phyloP scores from a whole-genome alignment of 2,888 invertebrate species.

The Adelphocoris suturalis region DNA sequence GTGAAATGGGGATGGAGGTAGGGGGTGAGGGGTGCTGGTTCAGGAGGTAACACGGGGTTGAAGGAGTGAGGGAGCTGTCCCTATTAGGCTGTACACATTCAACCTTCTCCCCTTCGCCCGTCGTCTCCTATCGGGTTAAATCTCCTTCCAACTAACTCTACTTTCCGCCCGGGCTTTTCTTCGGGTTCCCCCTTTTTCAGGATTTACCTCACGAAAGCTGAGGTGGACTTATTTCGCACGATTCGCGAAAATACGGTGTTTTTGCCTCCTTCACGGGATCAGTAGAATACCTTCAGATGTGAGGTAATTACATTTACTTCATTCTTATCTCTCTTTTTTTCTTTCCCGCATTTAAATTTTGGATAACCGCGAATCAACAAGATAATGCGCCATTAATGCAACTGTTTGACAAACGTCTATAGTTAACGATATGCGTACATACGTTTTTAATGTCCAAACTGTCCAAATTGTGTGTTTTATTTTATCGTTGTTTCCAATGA shows the following conservation, averaged over 20 bases:
- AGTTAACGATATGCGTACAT: no score
- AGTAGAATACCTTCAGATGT: no score
- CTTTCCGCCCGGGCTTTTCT: neutral
- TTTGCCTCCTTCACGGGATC: neutral
- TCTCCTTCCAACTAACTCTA: slow-evolving; percentile 34
- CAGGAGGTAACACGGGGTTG: slow-evolving; percentile 4
- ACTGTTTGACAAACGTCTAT: no score
- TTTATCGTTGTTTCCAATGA: no score
- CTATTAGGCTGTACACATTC: slow-evolving; percentile 50
- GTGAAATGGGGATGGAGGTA: no score
- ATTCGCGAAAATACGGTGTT: neutral
- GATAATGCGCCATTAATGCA: no score
- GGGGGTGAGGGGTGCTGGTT: neutral
- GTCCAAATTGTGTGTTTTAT: no score
- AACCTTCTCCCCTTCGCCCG: slow-evolving; percentile 44
- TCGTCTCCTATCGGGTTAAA: slow-evolving; percentile 44
- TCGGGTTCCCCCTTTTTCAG: neutral
- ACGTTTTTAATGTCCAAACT: no score
- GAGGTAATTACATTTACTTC: no score
- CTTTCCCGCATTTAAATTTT: no score
- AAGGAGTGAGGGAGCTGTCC: slow-evolving; percentile 17
- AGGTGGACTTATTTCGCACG: neutral
- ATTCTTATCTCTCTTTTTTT: no score
- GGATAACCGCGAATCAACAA: no score
- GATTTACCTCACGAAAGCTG: slow-evolving; percentile 33